These are phyloP conservation scores for Syrrhaptes paradoxus DNA, from an alignment of 2,113 vertebrate species.

Conservation along the genomic window DNA sequence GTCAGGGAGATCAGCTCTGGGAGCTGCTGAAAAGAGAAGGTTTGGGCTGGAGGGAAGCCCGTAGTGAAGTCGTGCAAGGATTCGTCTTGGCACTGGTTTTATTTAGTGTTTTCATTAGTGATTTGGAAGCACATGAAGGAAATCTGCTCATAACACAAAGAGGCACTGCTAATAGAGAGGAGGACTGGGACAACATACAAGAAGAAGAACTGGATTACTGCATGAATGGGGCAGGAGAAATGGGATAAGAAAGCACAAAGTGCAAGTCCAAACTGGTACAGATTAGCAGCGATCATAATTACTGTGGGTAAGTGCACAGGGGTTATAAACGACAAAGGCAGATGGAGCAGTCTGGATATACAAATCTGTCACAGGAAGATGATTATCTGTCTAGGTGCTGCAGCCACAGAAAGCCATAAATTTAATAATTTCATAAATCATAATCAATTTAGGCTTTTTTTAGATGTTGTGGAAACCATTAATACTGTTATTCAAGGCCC, in stretches of 20 bases:
- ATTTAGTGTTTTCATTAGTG: background rate
- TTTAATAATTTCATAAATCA: background rate
- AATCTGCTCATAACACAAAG: background rate
- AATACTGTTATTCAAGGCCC: background rate
- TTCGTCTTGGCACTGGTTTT: background rate
- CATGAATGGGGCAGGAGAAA: background rate
- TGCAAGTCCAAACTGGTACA: background rate
- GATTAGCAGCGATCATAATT: background rate
- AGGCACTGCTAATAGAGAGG: background rate
- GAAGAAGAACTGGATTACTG: background rate
- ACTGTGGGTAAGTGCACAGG: background rate
- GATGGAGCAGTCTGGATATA: background rate
- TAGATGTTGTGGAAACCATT: background rate
- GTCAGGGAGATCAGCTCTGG: background rate
- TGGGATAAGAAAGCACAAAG: background rate
- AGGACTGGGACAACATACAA: background rate
- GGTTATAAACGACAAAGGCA: background rate
- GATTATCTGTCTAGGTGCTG: background rate
- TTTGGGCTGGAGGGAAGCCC: background rate
- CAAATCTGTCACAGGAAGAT: background rate
- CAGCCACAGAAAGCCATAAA: background rate
- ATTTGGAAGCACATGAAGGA: background rate
- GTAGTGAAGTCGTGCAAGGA: accelerated
- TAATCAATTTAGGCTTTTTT: background rate
- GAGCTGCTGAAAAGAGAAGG: background rate